Percentiles rank a stretch among this genome's conserved stretches.
Evolutionary conservation across 2,888 invertebrate species (phyloP).

Genomic region (Griposia aprilina): DNA sequence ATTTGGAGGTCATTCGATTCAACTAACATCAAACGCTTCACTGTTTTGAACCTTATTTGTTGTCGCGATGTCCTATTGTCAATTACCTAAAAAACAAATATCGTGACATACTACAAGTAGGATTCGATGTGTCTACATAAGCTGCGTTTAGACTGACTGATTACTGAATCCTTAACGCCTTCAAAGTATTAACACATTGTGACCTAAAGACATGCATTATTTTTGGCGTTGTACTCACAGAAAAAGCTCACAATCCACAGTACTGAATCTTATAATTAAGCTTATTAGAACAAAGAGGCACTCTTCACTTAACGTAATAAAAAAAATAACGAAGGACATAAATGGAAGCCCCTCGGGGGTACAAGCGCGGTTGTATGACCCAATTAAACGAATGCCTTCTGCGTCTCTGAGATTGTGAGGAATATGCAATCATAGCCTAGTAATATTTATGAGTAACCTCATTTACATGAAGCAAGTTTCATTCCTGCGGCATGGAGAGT

Average conservation of each 20-base stretch:
- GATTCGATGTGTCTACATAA: not conserved
- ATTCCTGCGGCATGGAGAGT: no score
- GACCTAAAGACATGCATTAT: not conserved
- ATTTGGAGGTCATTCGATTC: no score
- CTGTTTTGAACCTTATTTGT: no score
- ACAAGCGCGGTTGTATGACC: slow-evolving; percentile 14
- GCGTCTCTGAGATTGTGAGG: not conserved
- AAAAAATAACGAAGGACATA: slow-evolving; percentile 5
- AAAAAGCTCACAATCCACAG: no score
- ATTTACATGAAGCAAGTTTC: not conserved
- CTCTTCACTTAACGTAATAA: slow-evolving; percentile 3
- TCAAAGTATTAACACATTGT: not conserved
- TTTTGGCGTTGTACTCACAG: not conserved
- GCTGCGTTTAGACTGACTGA: not conserved
- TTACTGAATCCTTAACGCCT: not conserved
- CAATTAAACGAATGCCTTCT: slow-evolving; percentile 33
- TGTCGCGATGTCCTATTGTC: no score
- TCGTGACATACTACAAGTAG: no score
- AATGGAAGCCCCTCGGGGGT: not conserved
- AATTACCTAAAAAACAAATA: no score
- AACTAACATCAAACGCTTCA: no score
- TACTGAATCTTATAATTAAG: not conserved
- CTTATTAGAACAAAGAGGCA: not conserved
- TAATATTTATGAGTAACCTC: not conserved
- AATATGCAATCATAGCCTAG: slow-evolving; percentile 7